Percentiles rank a stretch among this genome's conserved stretches.
Evolutionary conservation across 1,140 invertebrate species (phyloP).

Genomic region (Sitodiplosis mosellana): DNA sequence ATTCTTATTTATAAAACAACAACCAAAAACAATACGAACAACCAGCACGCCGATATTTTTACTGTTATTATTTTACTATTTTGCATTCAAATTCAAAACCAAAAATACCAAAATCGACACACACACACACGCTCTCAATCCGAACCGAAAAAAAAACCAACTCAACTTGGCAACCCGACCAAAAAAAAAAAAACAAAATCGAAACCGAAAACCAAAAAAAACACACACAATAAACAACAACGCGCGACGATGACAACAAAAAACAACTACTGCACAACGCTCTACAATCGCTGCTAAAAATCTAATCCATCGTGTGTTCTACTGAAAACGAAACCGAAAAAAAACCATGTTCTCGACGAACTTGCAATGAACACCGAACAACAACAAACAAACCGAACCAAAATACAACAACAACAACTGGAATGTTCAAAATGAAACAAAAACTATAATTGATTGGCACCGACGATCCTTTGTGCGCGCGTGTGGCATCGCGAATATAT

Average conservation of each 20-base stretch:
- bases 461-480: neutral
- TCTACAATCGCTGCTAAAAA: too few relatives aligned
- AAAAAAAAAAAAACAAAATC: neutral
- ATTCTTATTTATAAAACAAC: neutral
- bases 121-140: neutral
- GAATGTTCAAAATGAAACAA: neutral
- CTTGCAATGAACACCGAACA: too few relatives aligned
- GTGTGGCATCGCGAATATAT: neutral
- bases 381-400: too few relatives aligned
- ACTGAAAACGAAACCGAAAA: too few relatives aligned
- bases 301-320: too few relatives aligned
- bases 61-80: neutral
- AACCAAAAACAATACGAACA: neutral
- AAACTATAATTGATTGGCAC: neutral
- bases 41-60: constrained; percentile 1
- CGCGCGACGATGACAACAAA: too few relatives aligned
- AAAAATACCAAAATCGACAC: neutral
- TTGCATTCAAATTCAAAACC: constrained; percentile 1
- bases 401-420: neutral
- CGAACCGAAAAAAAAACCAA: neutral
- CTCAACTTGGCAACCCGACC: neutral
- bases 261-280: too few relatives aligned
- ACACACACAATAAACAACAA: neutral
- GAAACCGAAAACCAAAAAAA: neutral
- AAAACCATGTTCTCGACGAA: too few relatives aligned